Base-by-base conservation (phyloP, 2,888 invertebrate genomes). In the Carterocephalus palaemon region DNA sequence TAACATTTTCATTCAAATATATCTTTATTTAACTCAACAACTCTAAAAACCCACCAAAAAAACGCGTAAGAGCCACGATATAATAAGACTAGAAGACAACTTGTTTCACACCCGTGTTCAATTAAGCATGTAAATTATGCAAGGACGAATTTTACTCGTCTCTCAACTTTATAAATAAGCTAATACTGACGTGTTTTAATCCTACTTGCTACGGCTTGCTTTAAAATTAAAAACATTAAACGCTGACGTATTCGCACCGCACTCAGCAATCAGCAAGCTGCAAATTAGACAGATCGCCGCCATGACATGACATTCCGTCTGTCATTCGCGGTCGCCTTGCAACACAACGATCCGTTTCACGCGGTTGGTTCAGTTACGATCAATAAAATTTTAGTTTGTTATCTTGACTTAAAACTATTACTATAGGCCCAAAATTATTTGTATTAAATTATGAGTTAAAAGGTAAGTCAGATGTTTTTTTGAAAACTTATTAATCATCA, bases 161-260 rank as follows among this genome's bases (percentile, higher is more conserved):
- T 15, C 6, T 16, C 10, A 9, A 20, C 42, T 15, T 26, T 39
- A 23, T 40, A 16, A 40, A 40, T 54, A 34, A 28, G 15, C 53
- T 42, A 66, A 62, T 61, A 75, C 79, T 82, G 82, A 83, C 82
- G 82, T 83, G 83, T 77, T 69, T 62, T 54, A 54, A 54, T 65
- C 52, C 48, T 51, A 79, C 69, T 78, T 67, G 80, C 65, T 46
- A 38, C 57, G 60, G 26, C 46, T 17, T 33, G 10, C 31, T 31
- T 32, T 38, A 41, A 52, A 31, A 23, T 41, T 13, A 20, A 8
- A 8, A 3, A 19, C 10, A 26, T 24, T 23, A 46, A 45, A 45
- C 47, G 57, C 64, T 71, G 67, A 72, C 69, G 49, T 65, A 10
- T 57, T 1, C 4, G 20, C 12, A 23, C 52, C 22, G 32, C 24